Percentiles rank a stretch among this genome's conserved stretches.
Conservation (phyloP, 2,888 invertebrate species). For the Hyalella azteca region DNA sequence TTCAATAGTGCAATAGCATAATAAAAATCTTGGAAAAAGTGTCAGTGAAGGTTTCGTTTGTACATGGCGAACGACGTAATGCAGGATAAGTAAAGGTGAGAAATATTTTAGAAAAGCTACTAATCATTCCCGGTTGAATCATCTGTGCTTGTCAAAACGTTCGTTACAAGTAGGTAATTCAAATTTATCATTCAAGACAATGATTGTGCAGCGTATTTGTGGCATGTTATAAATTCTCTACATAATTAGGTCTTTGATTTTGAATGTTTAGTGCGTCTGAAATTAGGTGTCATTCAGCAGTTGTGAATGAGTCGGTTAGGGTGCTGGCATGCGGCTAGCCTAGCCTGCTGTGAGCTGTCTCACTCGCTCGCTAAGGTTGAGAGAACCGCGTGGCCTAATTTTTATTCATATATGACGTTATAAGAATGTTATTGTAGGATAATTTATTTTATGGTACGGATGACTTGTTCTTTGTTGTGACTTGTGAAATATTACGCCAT, state of each 20-base stretch:
- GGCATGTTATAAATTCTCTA: background rate
- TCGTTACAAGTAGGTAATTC: background rate
- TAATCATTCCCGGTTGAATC: conserved; percentile 1
- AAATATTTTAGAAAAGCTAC: background rate
- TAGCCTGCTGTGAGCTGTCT: background rate
- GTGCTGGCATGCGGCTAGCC: background rate
- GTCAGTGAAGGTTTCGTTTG: background rate
- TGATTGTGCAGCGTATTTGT: background rate
- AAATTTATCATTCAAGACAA: background rate
- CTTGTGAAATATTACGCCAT: background rate
- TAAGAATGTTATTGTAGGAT: background rate
- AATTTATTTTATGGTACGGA: background rate
- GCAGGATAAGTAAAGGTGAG: conserved; percentile 11
- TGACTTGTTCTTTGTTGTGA: background rate
- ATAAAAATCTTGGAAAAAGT: background rate
- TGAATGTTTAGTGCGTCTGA: too few relatives aligned
- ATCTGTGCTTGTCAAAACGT: background rate
- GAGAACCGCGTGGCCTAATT: background rate
- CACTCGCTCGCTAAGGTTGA: background rate
- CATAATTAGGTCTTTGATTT: background rate
- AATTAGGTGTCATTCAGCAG: background rate
- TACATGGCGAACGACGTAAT: background rate
- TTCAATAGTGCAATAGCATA: background rate
- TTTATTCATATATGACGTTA: background rate
- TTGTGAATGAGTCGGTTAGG: background rate